Percentiles rank a stretch among this genome's conserved stretches.
phyloP scores from a whole-genome alignment of 2,797 vertebrate species.

The Calcarius lapponicus region DNA sequence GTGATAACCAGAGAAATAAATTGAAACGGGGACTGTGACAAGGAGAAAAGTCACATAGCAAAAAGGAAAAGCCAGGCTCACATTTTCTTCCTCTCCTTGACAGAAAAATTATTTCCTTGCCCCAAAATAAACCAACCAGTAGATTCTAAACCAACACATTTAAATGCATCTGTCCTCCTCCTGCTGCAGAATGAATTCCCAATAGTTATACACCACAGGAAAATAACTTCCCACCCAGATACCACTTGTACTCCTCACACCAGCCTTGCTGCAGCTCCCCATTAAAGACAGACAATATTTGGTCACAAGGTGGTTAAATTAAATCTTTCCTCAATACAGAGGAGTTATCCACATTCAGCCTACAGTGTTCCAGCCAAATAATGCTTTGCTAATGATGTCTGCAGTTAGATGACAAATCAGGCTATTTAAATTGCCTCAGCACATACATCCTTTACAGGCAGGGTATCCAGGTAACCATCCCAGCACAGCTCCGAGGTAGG shows the following conservation, averaged over 20 bases:
- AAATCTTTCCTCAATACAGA: not conserved
- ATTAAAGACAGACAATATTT: not conserved
- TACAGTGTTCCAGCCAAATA: slow-evolving; percentile 39
- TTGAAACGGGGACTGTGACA: not conserved
- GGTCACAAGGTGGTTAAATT: slow-evolving; percentile 39
- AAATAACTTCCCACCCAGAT: not conserved
- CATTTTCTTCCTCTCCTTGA: not conserved
- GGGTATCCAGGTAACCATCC: slow-evolving; percentile 63
- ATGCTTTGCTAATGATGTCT: slow-evolving; percentile 37
- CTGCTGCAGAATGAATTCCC: not conserved
- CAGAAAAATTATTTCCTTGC: not conserved
- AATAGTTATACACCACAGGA: not conserved
- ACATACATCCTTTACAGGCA: slow-evolving; percentile 34
- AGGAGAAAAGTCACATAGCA: not conserved
- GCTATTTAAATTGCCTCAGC: slow-evolving; percentile 26
- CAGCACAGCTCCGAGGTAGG: not conserved
- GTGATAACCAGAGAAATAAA: not conserved
- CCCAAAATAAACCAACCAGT: not conserved
- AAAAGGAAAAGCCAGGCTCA: not conserved
- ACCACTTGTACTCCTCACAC: not conserved
- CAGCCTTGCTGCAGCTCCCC: not conserved
- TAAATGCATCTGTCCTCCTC: not conserved
- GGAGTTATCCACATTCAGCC: slow-evolving; percentile 19
- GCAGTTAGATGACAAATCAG: slow-evolving; percentile 61
- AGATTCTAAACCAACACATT: not conserved